Evolutionary conservation across 2,888 invertebrate genomes (phyloP), one percentile per base, ranked within the genome.

Genomic region (Deilephila porcellus): DNA sequence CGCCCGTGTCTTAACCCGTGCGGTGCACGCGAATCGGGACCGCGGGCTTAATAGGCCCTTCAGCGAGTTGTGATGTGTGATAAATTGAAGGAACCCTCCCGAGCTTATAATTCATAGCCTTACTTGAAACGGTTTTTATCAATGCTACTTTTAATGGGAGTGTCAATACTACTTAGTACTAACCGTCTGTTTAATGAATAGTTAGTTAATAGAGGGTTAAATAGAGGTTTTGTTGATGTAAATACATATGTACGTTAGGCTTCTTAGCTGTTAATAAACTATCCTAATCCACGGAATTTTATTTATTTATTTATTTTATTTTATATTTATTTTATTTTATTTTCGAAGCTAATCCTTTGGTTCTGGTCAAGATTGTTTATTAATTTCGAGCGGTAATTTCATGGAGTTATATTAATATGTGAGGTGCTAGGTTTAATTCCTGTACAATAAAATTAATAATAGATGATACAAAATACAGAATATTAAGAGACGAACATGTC

Each of bases 1-100:
- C 82, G 77, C 76, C 64, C 17, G 79, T 45, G 45, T 75, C 79
- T 78, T 52, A 59, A 19, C 19, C 60, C 45, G 45, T 45, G 7
- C 60, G 17, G 20, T 63, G 52, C 59, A 64, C 60, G 59, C 71
- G 32, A 67, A 70, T 60, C 53, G 14, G 63, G 29, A 34, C 25
- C 74, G 76, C 74, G 76, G 71, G 73, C 77, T 81, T 81, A 80
- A 74, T 81, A 81, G 77, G 80, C 73, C 62, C 34, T 75, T 79
- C 76, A 80, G 73, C 76, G 67, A 74, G 70, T 32, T 8, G 32
- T 29, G n/a, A 53, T 64, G 29, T 52, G 52, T 25, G 60, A 73
- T 73, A 59, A 67, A 71, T 71, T 6, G 74, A 45, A 64, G 45
- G 64, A 45, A 79, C 75, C 73, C 20, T 62, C 32, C 63, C 34